These are phyloP conservation scores for Diachrysia chrysitis DNA, from an alignment of 2,888 invertebrate genomes.

Conservation along the genomic window DNA sequence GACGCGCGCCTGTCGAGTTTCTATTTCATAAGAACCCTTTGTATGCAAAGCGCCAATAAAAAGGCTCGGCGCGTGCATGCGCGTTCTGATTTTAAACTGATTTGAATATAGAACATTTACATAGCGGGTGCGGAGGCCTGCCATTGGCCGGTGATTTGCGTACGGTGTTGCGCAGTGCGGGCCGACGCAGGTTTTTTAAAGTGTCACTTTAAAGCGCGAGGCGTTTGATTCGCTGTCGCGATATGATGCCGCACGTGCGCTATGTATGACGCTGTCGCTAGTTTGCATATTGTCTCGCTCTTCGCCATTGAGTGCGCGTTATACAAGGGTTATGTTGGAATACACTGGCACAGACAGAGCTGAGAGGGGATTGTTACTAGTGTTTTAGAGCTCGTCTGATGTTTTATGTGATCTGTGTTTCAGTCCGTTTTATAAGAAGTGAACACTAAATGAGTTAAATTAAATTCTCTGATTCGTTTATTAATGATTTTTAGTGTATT, in stretches of 20 bases:
- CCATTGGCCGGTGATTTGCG: slow-evolving; percentile 80
- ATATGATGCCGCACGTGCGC: slow-evolving; percentile 40
- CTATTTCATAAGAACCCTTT: slow-evolving; percentile 69
- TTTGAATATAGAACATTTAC: slow-evolving; percentile 88
- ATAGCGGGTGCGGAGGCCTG: slow-evolving; percentile 70
- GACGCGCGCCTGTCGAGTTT: slow-evolving; percentile 61
- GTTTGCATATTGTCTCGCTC: slow-evolving; percentile 52
- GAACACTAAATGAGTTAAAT: too few species aligned
- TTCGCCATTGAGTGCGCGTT: slow-evolving; percentile 23
- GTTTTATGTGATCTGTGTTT: background rate
- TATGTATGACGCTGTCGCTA: slow-evolving; percentile 35
- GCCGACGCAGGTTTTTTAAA: slow-evolving; percentile 73
- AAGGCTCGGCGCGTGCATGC: slow-evolving; percentile 85
- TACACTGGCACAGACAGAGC: background rate
- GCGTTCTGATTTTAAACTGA: slow-evolving; percentile 87
- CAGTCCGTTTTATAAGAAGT: background rate
- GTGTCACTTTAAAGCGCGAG: slow-evolving; percentile 71
- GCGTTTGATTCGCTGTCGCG: slow-evolving; percentile 78
- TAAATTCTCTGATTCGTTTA: too few species aligned
- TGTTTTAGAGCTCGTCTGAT: background rate
- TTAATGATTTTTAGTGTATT: too few species aligned
- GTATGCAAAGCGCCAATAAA: slow-evolving; percentile 85
- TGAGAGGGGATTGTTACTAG: background rate
- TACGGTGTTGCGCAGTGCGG: slow-evolving; percentile 79
- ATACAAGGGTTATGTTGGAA: slow-evolving; percentile 6